Base-by-base conservation (phyloP, 2,888 invertebrate species). In the Hetaerina titia region DNA sequence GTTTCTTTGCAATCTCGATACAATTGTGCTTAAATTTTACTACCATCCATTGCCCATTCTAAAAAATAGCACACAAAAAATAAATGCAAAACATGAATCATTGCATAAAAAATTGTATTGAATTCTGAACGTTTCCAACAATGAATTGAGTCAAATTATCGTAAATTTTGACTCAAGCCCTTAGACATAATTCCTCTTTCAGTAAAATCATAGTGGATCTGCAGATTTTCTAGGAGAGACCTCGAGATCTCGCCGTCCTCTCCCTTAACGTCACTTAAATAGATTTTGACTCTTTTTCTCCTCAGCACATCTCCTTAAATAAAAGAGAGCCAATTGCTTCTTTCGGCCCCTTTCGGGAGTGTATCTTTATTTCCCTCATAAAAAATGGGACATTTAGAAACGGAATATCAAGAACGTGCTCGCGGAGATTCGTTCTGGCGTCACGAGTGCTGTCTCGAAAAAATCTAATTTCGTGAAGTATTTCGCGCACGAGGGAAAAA, bases 381-480 rank as follows among this genome's bases (percentile, higher is more conserved):
- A 31, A 81, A 60, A 13, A 81, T n/a, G 81, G 25, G 15, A 81
- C 81, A 81, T 81, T 25, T 25, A 81, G 81, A 31, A 31, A 81
- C 81, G 25, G 25, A 31, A 31, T 81, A 81, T 13, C 81, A 81
- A 25, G 81, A n/a, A 31, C 81, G 25, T 81, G 81, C 81, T 25
- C 81, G 25, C 13, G 11, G 25, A 11, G 31, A 25, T 81, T 13
- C 25, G 31, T 25, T 81, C 31, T 15, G 81, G 31, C 81, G 25
- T 81, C 81, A 81, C 7, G 81, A 81, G 81, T 81, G 81, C 81
- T 81, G 31, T 81, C 81, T 31, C 31, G 11, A 31, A 81, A 81
- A 81, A 81, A 81, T 81, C 31, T 81, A 81, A 81, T 81, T 81
- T 81, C 31, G 81, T 81, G 81, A 81, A 81, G 81, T 11, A 81